Base-by-base conservation (phyloP, 2,888 invertebrate species). In the Synergus umbraculus region DNA sequence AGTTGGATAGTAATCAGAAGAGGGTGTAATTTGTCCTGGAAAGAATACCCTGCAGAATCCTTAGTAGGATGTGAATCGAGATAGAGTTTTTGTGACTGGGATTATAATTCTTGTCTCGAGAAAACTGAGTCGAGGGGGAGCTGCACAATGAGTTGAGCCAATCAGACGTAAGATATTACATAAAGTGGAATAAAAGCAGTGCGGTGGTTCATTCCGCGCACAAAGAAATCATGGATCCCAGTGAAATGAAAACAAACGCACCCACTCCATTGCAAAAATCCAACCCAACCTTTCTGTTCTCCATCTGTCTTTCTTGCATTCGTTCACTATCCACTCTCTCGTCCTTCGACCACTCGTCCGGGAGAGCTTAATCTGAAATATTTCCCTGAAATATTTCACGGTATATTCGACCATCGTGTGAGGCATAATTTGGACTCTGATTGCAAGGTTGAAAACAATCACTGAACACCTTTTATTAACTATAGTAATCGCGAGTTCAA, bases 351-450 rank as follows among this genome's bases (percentile, higher is more conserved):
- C 67, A 18, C n/a, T 41, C 76, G 44, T 41, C 29, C 77, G n/a
- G 43, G 76, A 64, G 73, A 79, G 69, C 81, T 82, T 83, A 82
- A 86, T 84, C 79, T 78, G 54, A 77, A 81, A 85, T 78, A 85
- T 79, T 83, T 81, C 60, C 69, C 58, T 37, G 67, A 78, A 76
- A 58, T 79, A 78, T 83, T 84, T 81, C 78, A 76, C 73, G 64
- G 76, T 77, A 46, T 79, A 81, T 81, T n/a, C 67, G 29, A 49
- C 67, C 67, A 73, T 29, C 73, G 49, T 73, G 54, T 73, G 73
- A 54, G 37, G 54, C 49, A 73, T 73, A 73, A 73, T 73, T 73
- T 54, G 29, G 29, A n/a, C 37, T 10, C 37, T 73, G 73, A 73
- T 41, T 73, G 54, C 29, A 73, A n/a, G 54, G 37, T 73, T 54